Evolutionary conservation across 2,888 invertebrate species (phyloP).

Genomic region (Himalopsyche tibetana): DNA sequence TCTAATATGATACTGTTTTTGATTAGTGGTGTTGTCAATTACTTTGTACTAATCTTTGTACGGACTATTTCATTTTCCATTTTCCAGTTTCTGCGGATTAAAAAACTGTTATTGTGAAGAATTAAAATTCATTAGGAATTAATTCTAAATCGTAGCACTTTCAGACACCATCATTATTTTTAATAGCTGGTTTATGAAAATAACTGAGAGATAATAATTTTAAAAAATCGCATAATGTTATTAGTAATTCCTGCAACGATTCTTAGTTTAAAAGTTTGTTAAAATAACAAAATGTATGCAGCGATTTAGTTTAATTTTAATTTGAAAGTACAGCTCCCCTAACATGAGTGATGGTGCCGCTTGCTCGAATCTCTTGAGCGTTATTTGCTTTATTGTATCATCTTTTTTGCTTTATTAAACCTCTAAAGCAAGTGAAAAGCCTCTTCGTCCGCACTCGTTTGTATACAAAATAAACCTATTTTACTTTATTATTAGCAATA

Average conservation of each 20-base stretch:
- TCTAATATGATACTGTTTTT: too few species aligned
- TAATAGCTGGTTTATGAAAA: too few species aligned
- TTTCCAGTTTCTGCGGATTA: too few species aligned
- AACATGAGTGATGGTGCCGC: constrained; percentile 15
- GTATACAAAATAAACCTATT: constrained; percentile 61
- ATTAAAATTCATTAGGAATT: too few species aligned
- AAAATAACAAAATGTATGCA: not conserved
- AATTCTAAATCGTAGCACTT: too few species aligned
- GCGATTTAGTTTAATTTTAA: constrained; percentile 20
- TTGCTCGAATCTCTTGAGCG: constrained; percentile 49
- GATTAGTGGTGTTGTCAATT: too few species aligned
- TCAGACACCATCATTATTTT: too few species aligned
- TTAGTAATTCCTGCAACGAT: not conserved
- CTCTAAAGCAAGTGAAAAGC: constrained; percentile 49
- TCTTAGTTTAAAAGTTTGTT: not conserved
- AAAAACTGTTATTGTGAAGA: too few species aligned
- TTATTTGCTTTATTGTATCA: constrained; percentile 60
- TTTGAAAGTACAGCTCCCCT: not conserved
- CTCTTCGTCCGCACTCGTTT: constrained; percentile 52
- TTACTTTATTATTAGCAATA: constrained; percentile 66
- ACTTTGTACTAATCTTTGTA: too few species aligned
- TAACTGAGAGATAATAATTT: too few species aligned
- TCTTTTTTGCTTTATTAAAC: constrained; percentile 64
- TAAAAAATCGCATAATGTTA: too few species aligned
- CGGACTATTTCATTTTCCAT: too few species aligned